Percentiles rank a stretch among this genome's conserved stretches.
phyloP scores from a whole-genome alignment of 2,888 invertebrate genomes.

The Andrena bucephala region DNA sequence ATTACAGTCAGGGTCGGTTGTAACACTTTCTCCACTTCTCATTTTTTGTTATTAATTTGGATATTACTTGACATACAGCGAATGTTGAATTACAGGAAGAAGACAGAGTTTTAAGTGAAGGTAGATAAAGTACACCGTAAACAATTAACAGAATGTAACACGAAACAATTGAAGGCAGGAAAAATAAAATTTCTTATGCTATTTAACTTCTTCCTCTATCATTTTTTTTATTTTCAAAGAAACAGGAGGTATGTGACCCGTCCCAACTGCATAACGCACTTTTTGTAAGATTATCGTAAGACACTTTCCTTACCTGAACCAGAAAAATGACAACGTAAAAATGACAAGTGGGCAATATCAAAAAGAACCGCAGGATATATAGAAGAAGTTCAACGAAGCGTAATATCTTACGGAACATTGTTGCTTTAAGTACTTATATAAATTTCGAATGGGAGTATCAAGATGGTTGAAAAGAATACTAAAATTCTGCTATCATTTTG shows the following conservation, averaged over 20 bases:
- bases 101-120: too few species aligned
- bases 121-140: too few species aligned
- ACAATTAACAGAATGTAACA: too few species aligned
- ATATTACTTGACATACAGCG: too few species aligned
- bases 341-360: constrained; percentile 40
- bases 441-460: background rate
- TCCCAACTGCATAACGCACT: background rate
- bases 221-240: background rate
- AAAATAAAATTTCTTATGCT: background rate
- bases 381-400: constrained; percentile 17
- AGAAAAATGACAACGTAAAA: constrained; percentile 41
- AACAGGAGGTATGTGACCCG: background rate
- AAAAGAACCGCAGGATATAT: constrained; percentile 26
- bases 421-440: constrained; percentile 11
- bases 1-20: too few species aligned
- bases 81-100: too few species aligned
- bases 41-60: too few species aligned
- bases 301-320: constrained; percentile 24
- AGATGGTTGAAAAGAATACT: background rate
- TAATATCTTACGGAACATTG: constrained; percentile 30
- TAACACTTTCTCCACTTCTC: too few species aligned
- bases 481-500: background rate
- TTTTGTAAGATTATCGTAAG: background rate
- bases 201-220: background rate
- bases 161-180: too few species aligned